phyloP scores from a whole-genome alignment of 1,140 invertebrate genomes.

The Brachionus koreanus region DNA sequence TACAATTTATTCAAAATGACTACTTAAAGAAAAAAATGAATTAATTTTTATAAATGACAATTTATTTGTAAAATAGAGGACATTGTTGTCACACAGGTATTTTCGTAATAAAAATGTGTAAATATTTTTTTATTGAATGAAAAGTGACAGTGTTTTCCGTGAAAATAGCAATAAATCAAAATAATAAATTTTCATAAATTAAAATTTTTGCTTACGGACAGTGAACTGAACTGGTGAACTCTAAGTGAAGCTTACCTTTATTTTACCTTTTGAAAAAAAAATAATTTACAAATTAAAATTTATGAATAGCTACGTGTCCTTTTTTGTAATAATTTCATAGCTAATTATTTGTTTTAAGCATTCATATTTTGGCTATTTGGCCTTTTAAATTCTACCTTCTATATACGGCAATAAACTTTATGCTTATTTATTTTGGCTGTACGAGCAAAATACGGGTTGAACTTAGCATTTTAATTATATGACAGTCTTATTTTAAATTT shows the following conservation, averaged over 20 bases:
- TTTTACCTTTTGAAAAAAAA: not conserved
- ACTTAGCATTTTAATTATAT: not conserved
- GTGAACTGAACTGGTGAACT: not conserved
- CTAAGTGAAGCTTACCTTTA: conserved; percentile 1
- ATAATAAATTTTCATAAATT: conserved; percentile 7
- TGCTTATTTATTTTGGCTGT: not conserved
- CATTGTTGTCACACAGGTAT: conserved; percentile 5
- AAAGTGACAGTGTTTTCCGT: not conserved
- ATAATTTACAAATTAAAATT: not conserved
- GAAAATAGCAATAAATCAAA: not conserved
- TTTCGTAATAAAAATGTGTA: not conserved
- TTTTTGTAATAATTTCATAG: not conserved
- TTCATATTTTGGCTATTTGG: not conserved
- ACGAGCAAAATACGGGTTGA: not conserved
- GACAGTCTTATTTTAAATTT: not conserved
- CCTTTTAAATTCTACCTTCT: not conserved
- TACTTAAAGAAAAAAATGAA: not conserved
- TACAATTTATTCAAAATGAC: not conserved
- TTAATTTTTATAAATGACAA: not conserved
- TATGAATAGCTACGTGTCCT: not conserved
- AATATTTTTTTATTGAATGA: not conserved
- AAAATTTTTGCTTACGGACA: not conserved
- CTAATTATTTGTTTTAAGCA: not conserved
- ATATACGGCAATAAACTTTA: not conserved
- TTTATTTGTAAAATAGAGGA: not conserved